Conservation (phyloP, 2,113 vertebrate genomes). For the Hippocampus mohnikei region DNA sequence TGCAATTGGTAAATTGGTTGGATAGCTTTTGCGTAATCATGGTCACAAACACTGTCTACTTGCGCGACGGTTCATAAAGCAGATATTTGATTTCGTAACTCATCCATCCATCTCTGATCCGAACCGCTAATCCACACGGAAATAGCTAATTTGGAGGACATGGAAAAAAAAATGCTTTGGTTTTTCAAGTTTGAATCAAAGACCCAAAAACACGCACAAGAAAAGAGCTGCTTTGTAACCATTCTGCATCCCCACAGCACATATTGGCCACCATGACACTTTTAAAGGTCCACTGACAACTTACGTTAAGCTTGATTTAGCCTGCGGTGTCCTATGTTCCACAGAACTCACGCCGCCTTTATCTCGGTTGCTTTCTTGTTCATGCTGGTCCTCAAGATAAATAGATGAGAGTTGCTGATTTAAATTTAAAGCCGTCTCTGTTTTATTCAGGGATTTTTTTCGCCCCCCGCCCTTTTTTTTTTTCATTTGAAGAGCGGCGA, state of each 20-base stretch:
- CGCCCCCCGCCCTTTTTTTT: neutral
- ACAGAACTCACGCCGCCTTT: constrained; percentile 15
- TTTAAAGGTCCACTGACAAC: constrained; percentile 55
- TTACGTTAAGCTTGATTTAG: constrained; percentile 45
- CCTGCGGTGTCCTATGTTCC: constrained; percentile 20
- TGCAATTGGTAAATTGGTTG: neutral
- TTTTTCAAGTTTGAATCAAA: neutral
- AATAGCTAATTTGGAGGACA: neutral
- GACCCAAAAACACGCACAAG: neutral
- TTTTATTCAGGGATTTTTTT: constrained; percentile 55
- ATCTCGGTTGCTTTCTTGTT: neutral
- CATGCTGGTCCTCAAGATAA: constrained; percentile 13
- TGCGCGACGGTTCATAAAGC: neutral
- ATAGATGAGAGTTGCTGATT: constrained; percentile 23
- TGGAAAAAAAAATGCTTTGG: constrained; percentile 5
- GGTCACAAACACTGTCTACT: neutral
- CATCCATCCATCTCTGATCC: too few relatives aligned
- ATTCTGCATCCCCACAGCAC: constrained; percentile 33
- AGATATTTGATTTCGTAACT: neutral
- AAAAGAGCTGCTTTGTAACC: constrained; percentile 1
- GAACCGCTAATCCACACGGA: neutral
- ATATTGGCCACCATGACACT: constrained; percentile 37
- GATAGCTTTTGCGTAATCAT: neutral
- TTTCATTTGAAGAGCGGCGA: constrained; percentile 38
- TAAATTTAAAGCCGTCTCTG: constrained; percentile 41